Percentiles rank a stretch among this genome's conserved stretches.
Conservation (phyloP, 1,140 invertebrate genomes). For the Drosophila elegans region DNA sequence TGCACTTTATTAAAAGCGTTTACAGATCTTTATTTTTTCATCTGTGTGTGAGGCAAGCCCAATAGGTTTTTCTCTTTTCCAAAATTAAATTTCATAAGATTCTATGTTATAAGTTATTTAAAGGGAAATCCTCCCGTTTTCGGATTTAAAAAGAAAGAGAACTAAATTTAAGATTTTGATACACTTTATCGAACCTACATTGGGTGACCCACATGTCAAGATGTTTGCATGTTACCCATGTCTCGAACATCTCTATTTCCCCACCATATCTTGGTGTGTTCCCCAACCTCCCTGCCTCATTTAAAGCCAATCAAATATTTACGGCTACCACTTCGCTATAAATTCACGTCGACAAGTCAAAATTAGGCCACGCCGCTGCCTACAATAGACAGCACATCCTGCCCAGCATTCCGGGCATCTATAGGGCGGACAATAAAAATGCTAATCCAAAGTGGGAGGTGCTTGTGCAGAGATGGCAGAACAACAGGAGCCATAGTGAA, state of each 20-base stretch:
- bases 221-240: slow-evolving; percentile 17
- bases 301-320: slow-evolving; percentile 74
- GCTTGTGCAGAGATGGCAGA: slow-evolving; percentile 2
- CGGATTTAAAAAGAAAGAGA: background rate
- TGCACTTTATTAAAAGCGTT: slow-evolving; percentile 3
- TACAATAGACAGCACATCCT: slow-evolving; percentile 45
- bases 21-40: background rate
- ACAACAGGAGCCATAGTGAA: slow-evolving; percentile 54
- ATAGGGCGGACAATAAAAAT: slow-evolving; percentile 63
- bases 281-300: slow-evolving; percentile 7
- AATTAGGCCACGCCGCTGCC: slow-evolving; percentile 58
- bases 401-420: slow-evolving; percentile 40
- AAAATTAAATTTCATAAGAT: background rate
- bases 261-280: background rate
- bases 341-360: slow-evolving; percentile 66
- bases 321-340: slow-evolving; percentile 60
- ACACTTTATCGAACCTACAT: slow-evolving; percentile 4
- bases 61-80: background rate
- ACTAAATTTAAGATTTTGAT: slow-evolving; percentile 1
- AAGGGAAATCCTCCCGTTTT: background rate
- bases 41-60: background rate
- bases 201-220: slow-evolving; percentile 27
- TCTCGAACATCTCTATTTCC: slow-evolving; percentile 17
- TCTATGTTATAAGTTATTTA: background rate
- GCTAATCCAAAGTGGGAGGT: slow-evolving; percentile 60